Evolutionary conservation across 2,797 vertebrate species (phyloP), one percentile per base, ranked within the genome.

Genomic region (Glossophaga mutica): DNA sequence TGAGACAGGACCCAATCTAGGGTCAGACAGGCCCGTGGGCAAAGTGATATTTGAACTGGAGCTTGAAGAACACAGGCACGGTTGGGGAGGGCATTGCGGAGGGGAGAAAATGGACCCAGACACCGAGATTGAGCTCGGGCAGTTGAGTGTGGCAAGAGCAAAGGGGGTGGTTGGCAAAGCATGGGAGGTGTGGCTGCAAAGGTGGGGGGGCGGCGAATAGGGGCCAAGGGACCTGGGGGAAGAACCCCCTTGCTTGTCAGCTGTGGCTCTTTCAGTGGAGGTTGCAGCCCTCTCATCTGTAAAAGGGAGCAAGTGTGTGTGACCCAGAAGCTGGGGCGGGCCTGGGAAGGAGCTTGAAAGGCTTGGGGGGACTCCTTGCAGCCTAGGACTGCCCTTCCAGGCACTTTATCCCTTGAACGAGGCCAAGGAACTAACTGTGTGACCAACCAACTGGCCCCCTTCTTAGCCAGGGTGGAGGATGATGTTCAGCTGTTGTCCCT

Each of bases 31-130:
- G 83, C 83, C 83, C 37, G 6, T 93, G 71, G 87, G 94, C 90
- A 93, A 48, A 81, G 78, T 90, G 94, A 92, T 92, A 84, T 95
- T 94, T 97, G 93, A 97, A 93, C 90, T 94, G 68, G 81, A 85
- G 78, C 89, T 96, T 94, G 93, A 97, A 96, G 94, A 96, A 91
- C 93, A 81, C 24, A 0, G 50, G 46, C 55, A 71, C 29, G 4
- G 57, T 19, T 74, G 46, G 89, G 85, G 59, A 96, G 94, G 78
- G 79, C 79, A 71, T 9, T 74, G 68, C 44, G 3, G 65, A 85
- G 52, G 48, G 46, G 26, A 84, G 87, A 73, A 44, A 68, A 19
- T 62, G 55, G 87, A 55, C 2, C 2, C 24, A 62, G 22, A 34
- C 50, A 18, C 55, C 26, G 34, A 71, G 26, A 46, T 34, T 42